Evolutionary conservation across 2,797 vertebrate genomes (phyloP).

Genomic region (Australoheros facetus): DNA sequence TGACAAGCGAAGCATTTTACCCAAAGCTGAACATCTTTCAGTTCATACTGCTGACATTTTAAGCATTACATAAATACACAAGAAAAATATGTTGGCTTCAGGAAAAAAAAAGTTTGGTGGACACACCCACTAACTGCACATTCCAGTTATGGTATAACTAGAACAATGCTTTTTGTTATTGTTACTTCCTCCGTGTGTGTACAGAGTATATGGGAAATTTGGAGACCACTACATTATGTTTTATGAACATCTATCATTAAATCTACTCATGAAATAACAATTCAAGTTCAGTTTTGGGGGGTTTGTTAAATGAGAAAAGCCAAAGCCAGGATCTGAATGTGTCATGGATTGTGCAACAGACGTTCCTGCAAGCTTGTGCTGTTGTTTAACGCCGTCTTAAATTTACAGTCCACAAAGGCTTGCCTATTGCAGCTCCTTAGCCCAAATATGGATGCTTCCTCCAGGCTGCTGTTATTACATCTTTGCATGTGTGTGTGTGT

Average conservation of each 20-base stretch:
- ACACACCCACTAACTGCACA: not conserved
- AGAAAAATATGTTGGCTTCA: not conserved
- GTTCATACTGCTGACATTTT: not conserved
- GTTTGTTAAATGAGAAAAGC: not conserved
- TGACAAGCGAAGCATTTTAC: not conserved
- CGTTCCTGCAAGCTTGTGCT: not conserved
- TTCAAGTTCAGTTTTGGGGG: not conserved
- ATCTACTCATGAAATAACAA: not conserved
- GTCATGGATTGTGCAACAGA: conserved; percentile 7
- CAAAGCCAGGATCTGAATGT: not conserved
- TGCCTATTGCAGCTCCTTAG: not conserved
- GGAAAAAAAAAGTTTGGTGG: not conserved
- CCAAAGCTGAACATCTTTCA: too few species aligned
- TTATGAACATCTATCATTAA: not conserved
- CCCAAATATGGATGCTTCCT: conserved; percentile 61
- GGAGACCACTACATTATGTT: not conserved
- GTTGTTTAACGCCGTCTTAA: conserved; percentile 19
- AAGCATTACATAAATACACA: not conserved
- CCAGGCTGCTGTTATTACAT: conserved; percentile 15
- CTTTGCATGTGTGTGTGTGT: conserved; percentile 10
- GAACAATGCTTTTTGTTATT: not conserved
- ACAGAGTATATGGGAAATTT: too few species aligned
- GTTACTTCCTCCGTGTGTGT: not conserved
- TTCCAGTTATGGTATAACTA: not conserved
- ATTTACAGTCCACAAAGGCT: conserved; percentile 2